Base-by-base conservation (phyloP, 2,113 vertebrate genomes). In the Ameiurus melas region DNA sequence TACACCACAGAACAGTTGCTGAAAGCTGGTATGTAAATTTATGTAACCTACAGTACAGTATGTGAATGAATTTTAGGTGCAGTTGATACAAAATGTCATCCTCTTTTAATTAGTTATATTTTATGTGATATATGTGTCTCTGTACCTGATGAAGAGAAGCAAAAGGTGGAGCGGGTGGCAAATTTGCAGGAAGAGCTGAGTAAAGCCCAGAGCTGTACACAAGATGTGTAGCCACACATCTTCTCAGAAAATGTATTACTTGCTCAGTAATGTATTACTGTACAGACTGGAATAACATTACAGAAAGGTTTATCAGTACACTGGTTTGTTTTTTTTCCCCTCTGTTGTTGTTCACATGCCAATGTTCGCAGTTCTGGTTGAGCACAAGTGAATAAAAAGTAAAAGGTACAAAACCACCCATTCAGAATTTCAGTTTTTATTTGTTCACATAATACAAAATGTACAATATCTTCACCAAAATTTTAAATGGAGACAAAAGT, bases 131-230 rank as follows among this genome's bases (percentile, higher is more conserved):
- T 16, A 68, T 85, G 70, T 58, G 73, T 55, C 57, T 70, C 2
- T 85, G 43, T 51, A 84, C 75, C n/a, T 82, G 5, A 84, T 78
- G 75, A 55, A 95, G 95, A 95, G 86, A 84, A 95, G 62, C 83
- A 92, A 62, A 95, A 94, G 90, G 55, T 92, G 89, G 86, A 90
- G 86, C 93, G 94, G 88, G 86, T 95, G 77, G 43, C 71, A 43
- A 53, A 71, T 36, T 91, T 95, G 5, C 25, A 87, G 9, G 90
- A 93, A 47, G 89, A 93, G 78, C 70, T 94, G 1, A 91, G 89
- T 19, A 79, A 90, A 57, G 4, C 47, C 36, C 60, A 89, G 36
- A 33, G 43, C 2, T 36, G 36, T 36, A 36, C 36, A 36, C 36
- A 36, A 36, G 36, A 36, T 36, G 36, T 36, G 36, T 36, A 36